These are phyloP conservation scores for Pseudopleuronectes americanus DNA, from an alignment of 2,797 vertebrate species.

Conservation along the genomic window DNA sequence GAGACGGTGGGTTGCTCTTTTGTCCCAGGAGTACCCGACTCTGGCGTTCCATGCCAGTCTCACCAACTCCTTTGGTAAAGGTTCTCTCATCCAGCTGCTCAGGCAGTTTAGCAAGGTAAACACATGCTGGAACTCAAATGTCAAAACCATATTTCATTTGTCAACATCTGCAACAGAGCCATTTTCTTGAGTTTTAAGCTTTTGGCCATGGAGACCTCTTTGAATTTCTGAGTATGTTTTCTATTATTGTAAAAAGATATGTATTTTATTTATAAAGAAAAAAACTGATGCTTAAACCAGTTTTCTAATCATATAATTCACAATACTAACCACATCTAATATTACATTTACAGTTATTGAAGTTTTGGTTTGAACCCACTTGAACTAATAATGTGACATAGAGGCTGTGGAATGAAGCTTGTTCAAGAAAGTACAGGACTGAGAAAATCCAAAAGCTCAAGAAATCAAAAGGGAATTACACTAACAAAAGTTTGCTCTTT, in stretches of 20 bases:
- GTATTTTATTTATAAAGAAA: too few species aligned
- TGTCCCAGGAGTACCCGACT: constrained; percentile 96
- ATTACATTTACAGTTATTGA: neutral
- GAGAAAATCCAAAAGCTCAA: constrained; percentile 4
- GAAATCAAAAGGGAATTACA: constrained; percentile 6
- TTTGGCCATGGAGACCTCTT: neutral
- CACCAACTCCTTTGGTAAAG: constrained; percentile 98
- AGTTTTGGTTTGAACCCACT: neutral
- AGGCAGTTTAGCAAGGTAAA: constrained; percentile 98
- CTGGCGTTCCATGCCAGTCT: constrained; percentile 98
- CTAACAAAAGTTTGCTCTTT: constrained; percentile 11
- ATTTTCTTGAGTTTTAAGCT: constrained; percentile 1
- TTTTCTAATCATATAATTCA: too few species aligned
- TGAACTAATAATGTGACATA: constrained; percentile 1
- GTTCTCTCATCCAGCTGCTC: constrained; percentile 96
- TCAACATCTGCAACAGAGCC: neutral
- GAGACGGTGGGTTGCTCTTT: constrained; percentile 96
- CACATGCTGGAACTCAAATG: neutral
- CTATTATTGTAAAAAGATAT: neutral
- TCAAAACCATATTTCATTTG: neutral
- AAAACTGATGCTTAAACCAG: too few species aligned
- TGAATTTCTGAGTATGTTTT: neutral
- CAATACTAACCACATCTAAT: neutral
- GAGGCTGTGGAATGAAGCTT: neutral
- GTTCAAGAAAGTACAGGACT: neutral